Conservation (phyloP, 2,113 vertebrate genomes). For the Erythrolamprus reginae region DNA sequence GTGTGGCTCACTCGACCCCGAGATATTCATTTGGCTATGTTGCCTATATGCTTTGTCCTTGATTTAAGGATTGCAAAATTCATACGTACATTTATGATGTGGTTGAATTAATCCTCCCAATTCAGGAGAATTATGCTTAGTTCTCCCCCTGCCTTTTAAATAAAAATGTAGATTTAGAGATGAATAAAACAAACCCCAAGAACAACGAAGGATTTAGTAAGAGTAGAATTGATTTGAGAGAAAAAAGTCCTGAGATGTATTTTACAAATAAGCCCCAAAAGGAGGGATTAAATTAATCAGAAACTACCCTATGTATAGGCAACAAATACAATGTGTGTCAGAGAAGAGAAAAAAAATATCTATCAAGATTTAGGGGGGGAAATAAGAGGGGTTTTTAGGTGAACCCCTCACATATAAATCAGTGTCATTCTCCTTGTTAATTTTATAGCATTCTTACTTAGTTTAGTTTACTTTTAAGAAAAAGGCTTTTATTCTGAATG, state of each 20-base stretch:
- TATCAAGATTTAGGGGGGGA: neutral
- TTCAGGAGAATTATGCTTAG: neutral
- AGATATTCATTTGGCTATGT: neutral
- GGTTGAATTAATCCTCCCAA: neutral
- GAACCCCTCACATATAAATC: neutral
- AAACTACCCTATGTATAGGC: neutral
- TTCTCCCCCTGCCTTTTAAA: neutral
- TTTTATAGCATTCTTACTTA: slow-evolving; percentile 29
- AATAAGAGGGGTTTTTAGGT: neutral
- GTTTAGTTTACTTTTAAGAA: neutral
- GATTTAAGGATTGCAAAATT: neutral
- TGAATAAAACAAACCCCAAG: neutral
- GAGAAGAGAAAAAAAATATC: neutral
- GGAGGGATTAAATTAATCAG: neutral
- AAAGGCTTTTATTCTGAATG: neutral
- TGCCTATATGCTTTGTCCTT: neutral
- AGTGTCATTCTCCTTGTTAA: neutral
- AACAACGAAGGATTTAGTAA: slow-evolving; percentile 24
- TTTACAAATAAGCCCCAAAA: neutral
- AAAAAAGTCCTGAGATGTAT: neutral
- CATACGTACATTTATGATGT: neutral
- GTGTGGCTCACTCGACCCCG: neutral
- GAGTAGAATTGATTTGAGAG: slow-evolving; percentile 5
- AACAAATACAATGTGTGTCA: neutral
- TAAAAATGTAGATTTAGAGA: neutral